Evolutionary conservation across 1,140 invertebrate genomes (phyloP), one percentile per base, ranked within the genome.

Genomic region (Neodiprion pinetum): DNA sequence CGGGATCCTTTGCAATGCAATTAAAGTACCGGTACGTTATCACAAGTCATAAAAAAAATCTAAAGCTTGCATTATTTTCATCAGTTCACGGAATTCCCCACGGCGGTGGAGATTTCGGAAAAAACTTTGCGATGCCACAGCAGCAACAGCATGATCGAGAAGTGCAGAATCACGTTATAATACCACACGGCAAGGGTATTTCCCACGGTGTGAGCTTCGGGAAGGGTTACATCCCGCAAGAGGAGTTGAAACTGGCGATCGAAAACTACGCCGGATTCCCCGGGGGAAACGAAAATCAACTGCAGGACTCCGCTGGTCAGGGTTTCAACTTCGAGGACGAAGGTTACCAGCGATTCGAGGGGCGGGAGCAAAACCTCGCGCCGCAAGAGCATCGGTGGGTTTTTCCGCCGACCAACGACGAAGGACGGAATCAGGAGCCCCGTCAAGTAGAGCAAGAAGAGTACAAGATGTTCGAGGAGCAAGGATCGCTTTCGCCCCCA

Each of bases 221-320:
- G 0, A 83, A 83, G 47, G 85, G 83, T 23, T 87, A 87, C 28
- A 75, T 87, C 0, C 85, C 85, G 4, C 86, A 85, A 61, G 82
- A 81, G 7, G 79, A 78, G 17, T 49, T 81, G 40, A 84, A 84
- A 47, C 73, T 77, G 48, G 79, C 76, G 28, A 61, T 14, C 53
- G 53, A 61, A 9, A 61, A 61, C 53, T 61, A 40, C 28, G 28
- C 28, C n/a, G 11, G 53, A 61, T 61, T 61, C 53, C n/a, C 53
- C 11, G 5, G n/a, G n/a, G 53, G n/a, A 4, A 9, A 17, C 53
- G n/a, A 40, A 40, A 40, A 61, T 11, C 11, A 61, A 12, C 53
- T 61, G 5, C 28, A 40, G 53, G n/a, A 61, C n/a, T 61, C 53
- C 5, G n/a, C 53, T 5, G 28, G n/a, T 61, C 53, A 8, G 53